phyloP scores from a whole-genome alignment of 1,140 invertebrate genomes.

The Idris sp. region DNA sequence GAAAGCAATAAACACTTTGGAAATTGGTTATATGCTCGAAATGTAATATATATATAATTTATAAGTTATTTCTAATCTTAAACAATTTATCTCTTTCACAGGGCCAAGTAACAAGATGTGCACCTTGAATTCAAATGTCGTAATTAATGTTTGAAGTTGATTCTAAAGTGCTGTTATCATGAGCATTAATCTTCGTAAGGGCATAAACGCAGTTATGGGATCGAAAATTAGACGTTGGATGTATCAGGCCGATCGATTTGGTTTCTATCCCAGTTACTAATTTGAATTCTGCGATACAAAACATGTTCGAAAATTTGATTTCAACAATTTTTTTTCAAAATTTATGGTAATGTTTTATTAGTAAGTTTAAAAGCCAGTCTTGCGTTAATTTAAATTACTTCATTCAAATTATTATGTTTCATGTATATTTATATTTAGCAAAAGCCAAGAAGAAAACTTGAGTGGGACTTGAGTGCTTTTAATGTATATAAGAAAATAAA shows the following conservation, averaged over 20 bases:
- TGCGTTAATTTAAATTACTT: too few species aligned
- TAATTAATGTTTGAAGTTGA: constrained; percentile 47
- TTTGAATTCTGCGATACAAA: background rate
- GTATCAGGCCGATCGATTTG: constrained; percentile 19
- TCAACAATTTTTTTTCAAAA: too few species aligned
- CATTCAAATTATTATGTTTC: too few species aligned
- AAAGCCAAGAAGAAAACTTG: too few species aligned
- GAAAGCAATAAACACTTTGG: too few species aligned
- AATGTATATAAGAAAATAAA: background rate
- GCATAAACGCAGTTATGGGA: constrained; percentile 23
- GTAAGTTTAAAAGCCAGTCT: too few species aligned
- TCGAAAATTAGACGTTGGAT: constrained; percentile 16
- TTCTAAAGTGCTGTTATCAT: constrained; percentile 25
- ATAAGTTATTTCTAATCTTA: constrained; percentile 5
- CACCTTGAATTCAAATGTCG: constrained; percentile 21
- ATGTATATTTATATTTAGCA: too few species aligned
- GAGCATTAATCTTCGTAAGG: constrained; percentile 29
- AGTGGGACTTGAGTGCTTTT: background rate
- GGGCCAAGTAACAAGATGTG: constrained; percentile 3
- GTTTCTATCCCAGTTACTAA: constrained; percentile 2
- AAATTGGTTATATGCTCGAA: too few species aligned
- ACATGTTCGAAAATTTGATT: constrained; percentile 8
- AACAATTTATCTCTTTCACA: constrained; percentile 18
- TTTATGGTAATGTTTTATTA: too few species aligned
- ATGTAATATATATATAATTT: background rate